Conservation (phyloP, 2,888 invertebrate genomes). For the Rhagium mordax region DNA sequence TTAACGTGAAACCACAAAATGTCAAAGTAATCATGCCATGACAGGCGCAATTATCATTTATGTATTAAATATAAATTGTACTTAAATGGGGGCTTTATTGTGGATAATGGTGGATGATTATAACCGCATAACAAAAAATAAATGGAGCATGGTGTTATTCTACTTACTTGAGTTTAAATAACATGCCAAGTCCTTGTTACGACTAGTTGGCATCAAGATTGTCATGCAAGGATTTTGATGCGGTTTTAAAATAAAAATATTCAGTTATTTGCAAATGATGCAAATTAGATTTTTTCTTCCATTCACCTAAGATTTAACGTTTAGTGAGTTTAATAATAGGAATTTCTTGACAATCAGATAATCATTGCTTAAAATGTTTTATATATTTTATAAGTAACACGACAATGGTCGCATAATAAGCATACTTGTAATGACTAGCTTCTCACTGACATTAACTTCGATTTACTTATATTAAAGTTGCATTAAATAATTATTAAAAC, state of each 20-base stretch:
- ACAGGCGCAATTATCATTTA: not conserved
- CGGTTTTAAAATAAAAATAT: not conserved
- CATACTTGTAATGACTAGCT: too few relatives aligned
- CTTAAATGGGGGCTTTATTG: not conserved
- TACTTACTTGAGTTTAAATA: not conserved
- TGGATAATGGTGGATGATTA: not conserved
- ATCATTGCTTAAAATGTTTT: too few relatives aligned
- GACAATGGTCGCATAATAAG: too few relatives aligned
- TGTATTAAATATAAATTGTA: not conserved
- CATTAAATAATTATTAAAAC: too few relatives aligned
- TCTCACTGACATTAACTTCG: too few relatives aligned
- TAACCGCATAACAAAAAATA: constrained; percentile 16
- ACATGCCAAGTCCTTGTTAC: not conserved
- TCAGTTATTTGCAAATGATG: not conserved
- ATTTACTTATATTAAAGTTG: too few relatives aligned
- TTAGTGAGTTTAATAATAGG: too few relatives aligned
- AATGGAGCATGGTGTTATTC: constrained; percentile 2
- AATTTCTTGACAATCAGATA: too few relatives aligned
- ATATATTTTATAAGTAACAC: too few relatives aligned
- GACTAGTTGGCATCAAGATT: not conserved
- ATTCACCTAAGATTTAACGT: too few relatives aligned
- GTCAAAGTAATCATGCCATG: not conserved
- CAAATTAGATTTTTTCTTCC: too few relatives aligned
- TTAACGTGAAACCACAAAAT: not conserved
- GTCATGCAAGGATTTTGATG: not conserved